phyloP scores from a whole-genome alignment of 1,140 invertebrate genomes.

The Aphidius gifuensis region DNA sequence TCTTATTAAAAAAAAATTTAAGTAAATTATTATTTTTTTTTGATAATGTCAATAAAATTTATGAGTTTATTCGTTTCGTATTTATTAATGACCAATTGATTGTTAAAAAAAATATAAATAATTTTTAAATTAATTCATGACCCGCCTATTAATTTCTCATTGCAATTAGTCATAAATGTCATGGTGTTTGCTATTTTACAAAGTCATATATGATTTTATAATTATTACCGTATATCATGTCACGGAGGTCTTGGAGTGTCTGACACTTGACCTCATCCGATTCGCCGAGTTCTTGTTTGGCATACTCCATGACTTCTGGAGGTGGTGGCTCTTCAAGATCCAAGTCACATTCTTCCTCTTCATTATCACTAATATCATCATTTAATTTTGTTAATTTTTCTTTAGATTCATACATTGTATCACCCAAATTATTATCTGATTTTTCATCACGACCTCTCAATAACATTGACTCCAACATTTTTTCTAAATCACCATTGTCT shows the following conservation, averaged over 20 bases:
- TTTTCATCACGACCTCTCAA: slow-evolving; percentile 14
- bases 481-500: slow-evolving; percentile 15
- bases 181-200: too few relatives aligned
- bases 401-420: slow-evolving; percentile 17
- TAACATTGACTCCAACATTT: slow-evolving; percentile 26
- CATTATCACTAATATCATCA: slow-evolving; percentile 26
- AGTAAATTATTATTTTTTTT: too few relatives aligned
- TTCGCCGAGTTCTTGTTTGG: slow-evolving; percentile 53
- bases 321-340: slow-evolving; percentile 46
- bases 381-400: slow-evolving; percentile 28
- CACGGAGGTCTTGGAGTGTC: slow-evolving; percentile 65
- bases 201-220: background rate
- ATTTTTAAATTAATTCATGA: too few relatives aligned
- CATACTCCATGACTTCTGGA: slow-evolving; percentile 52
- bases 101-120: too few relatives aligned
- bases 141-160: too few relatives aligned
- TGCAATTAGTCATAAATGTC: too few relatives aligned
- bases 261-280: slow-evolving; percentile 60
- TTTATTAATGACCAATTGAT: too few relatives aligned
- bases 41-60: too few relatives aligned
- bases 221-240: slow-evolving; percentile 72
- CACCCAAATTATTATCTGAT: slow-evolving; percentile 6
- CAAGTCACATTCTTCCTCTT: slow-evolving; percentile 49
- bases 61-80: too few relatives aligned
- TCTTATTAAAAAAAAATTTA: too few relatives aligned